Evolutionary conservation across 2,888 invertebrate species (phyloP), one percentile per base, ranked within the genome.

Genomic region (Drosophila subquinaria): DNA sequence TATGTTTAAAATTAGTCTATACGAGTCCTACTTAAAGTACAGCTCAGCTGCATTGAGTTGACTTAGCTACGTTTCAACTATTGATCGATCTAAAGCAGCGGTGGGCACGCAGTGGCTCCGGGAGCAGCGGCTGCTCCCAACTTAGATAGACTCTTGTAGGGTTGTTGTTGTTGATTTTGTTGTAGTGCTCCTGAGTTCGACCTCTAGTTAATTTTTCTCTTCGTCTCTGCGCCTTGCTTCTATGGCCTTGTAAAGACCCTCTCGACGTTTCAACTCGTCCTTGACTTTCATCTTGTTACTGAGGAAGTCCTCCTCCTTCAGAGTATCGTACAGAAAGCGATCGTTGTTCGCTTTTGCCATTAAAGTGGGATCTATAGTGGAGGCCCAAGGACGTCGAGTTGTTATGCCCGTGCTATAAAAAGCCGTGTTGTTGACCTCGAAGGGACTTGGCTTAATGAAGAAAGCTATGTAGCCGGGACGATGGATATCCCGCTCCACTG

Each of bases 301-400:
- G 0, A 13, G 0, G 8, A 69, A 84, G 0, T 64, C 36, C 0
- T 15, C 0, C 2, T 27, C 2, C 0, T 23, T 20, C 0, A 73
- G 10, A 0, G 1, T 1, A 0, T 59, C 6, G 38, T 83, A 81
- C 1, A 2, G 0, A 0, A 6, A 4, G 0, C 6, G 6, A 59
- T 72, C 11, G 9, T 69, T 53, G 0, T 52, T 40, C 0, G 60
- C 73, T n/a, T 43, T 0, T 0, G 6, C 33, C 78, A 77, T 57
- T 1, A 81, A 0, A 0, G 6, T 6, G 0, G 15, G 8, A 35
- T 75, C 23, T 2, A 47, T 1, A 0, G 73, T 70, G 0, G 69
- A 1, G 3, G 10, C 30, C 88, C 88, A 83, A n/a, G 82, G 82
- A 40, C 88, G 81, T 6, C 82, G 72, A 9, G 82, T 83, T n/a